Conservation (phyloP, 2,797 vertebrate genomes). For the Rhyacichthys aspro region DNA sequence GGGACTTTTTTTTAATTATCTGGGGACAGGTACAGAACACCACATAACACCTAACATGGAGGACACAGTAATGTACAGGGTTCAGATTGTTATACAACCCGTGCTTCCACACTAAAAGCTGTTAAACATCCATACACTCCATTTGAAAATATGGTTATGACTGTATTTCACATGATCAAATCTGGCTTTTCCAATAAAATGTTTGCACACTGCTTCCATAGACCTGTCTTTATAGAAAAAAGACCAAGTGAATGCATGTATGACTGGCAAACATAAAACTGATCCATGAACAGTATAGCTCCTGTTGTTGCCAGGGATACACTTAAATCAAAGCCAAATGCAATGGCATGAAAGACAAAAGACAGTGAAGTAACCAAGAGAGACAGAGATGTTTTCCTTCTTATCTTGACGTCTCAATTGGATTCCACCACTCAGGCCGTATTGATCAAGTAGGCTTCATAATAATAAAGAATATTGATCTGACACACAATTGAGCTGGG, state of each 20-base stretch:
- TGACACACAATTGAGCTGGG: slow-evolving; percentile 1
- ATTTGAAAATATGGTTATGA: too few relatives aligned
- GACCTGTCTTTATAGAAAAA: not conserved
- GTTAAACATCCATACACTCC: too few relatives aligned
- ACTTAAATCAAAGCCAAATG: slow-evolving; percentile 15
- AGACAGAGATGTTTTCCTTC: slow-evolving; percentile 3
- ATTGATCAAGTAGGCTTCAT: slow-evolving; percentile 16
- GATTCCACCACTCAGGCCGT: not conserved
- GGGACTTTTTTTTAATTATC: too few relatives aligned
- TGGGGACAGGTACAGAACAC: too few relatives aligned
- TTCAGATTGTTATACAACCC: too few relatives aligned
- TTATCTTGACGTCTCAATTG: slow-evolving; percentile 4
- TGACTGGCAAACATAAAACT: slow-evolving; percentile 5
- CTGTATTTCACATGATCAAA: too few relatives aligned
- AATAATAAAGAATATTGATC: slow-evolving; percentile 31
- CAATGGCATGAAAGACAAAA: not conserved
- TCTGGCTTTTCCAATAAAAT: too few relatives aligned
- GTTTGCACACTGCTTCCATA: too few relatives aligned
- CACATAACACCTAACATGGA: too few relatives aligned
- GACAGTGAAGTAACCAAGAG: not conserved
- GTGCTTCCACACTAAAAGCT: too few relatives aligned
- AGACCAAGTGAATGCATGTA: slow-evolving; percentile 1
- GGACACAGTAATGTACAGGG: too few relatives aligned
- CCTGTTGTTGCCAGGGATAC: slow-evolving; percentile 35
- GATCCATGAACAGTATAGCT: slow-evolving; percentile 12